Percentiles rank a stretch among this genome's conserved stretches.
Conservation (phyloP, 1,140 invertebrate species). For the Piezodorus guildinii region DNA sequence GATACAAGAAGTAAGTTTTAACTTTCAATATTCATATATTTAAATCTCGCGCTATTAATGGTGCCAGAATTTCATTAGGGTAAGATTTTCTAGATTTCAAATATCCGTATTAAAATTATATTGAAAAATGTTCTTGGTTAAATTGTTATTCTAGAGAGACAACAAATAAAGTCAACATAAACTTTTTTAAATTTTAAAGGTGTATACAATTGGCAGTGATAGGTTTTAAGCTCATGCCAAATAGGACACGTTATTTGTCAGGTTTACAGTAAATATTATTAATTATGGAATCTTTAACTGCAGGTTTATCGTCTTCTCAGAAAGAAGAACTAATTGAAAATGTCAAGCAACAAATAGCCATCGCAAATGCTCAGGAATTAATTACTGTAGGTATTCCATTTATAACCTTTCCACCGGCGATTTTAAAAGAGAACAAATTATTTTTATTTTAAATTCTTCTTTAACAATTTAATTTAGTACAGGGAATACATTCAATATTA, state of each 20-base stretch:
- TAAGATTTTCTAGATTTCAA: no score
- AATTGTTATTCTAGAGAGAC: no score
- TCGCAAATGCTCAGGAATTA: constrained; percentile 89
- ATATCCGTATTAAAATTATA: no score
- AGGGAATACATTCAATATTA: neutral
- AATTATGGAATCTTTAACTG: constrained; percentile 22
- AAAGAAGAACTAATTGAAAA: constrained; percentile 88
- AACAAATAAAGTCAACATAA: no score
- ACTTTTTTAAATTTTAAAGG: no score
- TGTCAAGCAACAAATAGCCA: constrained; percentile 89
- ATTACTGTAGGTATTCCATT: constrained; percentile 51
- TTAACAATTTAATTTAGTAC: neutral
- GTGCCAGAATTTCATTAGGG: no score
- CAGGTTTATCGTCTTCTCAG: constrained; percentile 44
- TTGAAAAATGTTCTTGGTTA: no score
- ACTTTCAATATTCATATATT: no score
- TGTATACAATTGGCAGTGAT: no score
- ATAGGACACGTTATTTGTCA: neutral
- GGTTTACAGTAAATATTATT: neutral
- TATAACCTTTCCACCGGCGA: neutral
- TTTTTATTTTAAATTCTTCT: neutral
- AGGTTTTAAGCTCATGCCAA: no score
- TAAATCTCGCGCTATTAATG: no score
- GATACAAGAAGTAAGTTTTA: no score
- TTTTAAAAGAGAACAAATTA: neutral